Conservation (phyloP, 2,113 vertebrate species). For the Triplophysa tibetana region DNA sequence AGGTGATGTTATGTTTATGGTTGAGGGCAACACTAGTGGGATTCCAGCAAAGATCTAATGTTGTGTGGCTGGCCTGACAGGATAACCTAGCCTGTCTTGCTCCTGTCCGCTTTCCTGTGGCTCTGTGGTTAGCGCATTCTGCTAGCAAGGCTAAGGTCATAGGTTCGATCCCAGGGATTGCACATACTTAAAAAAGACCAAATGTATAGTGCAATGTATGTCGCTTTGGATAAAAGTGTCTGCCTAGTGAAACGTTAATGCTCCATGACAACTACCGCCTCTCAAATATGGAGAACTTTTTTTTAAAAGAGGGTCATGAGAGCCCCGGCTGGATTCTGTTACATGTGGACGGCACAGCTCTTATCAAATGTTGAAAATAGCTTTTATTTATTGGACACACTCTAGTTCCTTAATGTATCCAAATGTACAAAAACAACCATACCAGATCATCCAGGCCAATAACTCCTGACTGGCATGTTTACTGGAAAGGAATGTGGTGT, state of each 20-base stretch:
- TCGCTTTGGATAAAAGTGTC: too few relatives aligned
- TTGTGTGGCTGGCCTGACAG: slow-evolving; percentile 58
- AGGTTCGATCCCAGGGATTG: too few relatives aligned
- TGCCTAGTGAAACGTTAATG: too few relatives aligned
- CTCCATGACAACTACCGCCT: neutral
- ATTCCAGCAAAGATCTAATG: slow-evolving; percentile 63
- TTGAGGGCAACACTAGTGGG: slow-evolving; percentile 62
- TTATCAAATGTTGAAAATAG: slow-evolving; percentile 66
- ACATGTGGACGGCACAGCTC: slow-evolving; percentile 55
- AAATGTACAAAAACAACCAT: slow-evolving; percentile 45
- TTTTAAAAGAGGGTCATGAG: slow-evolving; percentile 41
- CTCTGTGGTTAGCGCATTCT: too few relatives aligned
- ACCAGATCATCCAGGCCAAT: slow-evolving; percentile 18
- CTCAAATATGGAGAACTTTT: slow-evolving; percentile 11
- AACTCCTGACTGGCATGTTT: slow-evolving; percentile 19
- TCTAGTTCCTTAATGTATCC: slow-evolving; percentile 47
- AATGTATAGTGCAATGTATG: too few relatives aligned
- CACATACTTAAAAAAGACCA: too few relatives aligned
- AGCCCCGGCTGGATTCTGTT: slow-evolving; percentile 64
- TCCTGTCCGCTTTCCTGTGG: neutral
- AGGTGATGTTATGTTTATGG: slow-evolving; percentile 75
- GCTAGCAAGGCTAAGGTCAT: too few relatives aligned
- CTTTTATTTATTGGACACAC: slow-evolving; percentile 56
- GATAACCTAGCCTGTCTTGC: slow-evolving; percentile 39
- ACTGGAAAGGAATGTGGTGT: slow-evolving; percentile 1